Percentiles rank a stretch among this genome's conserved stretches.
Evolutionary conservation across 2,797 vertebrate genomes (phyloP).

Genomic region (Semaprochilodus insignis): DNA sequence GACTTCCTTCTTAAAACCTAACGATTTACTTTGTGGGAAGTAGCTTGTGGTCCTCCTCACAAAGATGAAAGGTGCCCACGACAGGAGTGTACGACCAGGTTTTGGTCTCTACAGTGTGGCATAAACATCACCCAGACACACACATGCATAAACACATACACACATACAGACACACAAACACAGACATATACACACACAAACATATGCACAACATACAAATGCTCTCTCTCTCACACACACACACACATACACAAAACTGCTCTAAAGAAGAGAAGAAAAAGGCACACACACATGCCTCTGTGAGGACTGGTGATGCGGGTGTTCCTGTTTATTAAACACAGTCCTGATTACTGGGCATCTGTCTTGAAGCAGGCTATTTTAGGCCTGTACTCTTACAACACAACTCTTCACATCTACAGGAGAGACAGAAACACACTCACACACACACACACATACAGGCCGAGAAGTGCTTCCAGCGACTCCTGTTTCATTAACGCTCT

Average conservation of each 20-base stretch:
- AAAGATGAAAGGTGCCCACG: no score
- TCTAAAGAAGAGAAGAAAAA: neutral
- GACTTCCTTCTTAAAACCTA: no score
- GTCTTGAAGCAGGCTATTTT: neutral
- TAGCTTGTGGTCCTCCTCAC: no score
- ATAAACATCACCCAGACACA: no score
- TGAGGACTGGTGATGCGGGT: conserved; percentile 52
- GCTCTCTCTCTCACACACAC: neutral
- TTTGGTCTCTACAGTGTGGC: no score
- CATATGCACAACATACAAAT: neutral
- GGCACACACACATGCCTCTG: neutral
- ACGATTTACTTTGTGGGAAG: no score
- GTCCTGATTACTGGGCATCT: conserved; percentile 57
- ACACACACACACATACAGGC: neutral
- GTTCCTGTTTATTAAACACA: conserved; percentile 68
- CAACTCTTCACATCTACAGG: neutral
- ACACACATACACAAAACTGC: neutral
- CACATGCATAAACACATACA: no score
- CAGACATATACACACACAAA: neutral
- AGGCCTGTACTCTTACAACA: neutral
- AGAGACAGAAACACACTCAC: neutral
- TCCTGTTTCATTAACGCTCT: neutral
- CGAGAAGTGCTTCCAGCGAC: neutral
- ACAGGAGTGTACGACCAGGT: no score
- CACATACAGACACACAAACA: neutral